Evolutionary conservation across 2,888 invertebrate genomes (phyloP), one percentile per base, ranked within the genome.

Genomic region (Pristionchus mayeri): DNA sequence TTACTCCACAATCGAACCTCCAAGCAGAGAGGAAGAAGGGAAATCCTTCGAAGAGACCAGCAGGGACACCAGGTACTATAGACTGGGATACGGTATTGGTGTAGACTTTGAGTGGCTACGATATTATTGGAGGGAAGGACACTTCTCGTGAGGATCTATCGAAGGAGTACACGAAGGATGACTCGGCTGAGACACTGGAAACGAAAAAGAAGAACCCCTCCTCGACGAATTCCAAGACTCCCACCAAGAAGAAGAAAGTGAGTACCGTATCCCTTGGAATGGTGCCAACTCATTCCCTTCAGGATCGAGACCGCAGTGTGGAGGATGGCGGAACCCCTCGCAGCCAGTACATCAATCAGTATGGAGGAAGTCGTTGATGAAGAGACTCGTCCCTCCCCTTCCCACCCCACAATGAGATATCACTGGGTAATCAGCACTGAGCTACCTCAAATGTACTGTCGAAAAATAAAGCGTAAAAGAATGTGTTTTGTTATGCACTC

Each of bases 71-170:
- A n/a, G n/a, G n/a, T n/a, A n/a, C n/a, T n/a, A n/a, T n/a, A n/a
- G n/a, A n/a, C n/a, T n/a, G n/a, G n/a, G 30, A n/a, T 63, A 30
- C 57, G 57, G 57, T 57, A 57, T 57, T 30, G 21, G 1, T 24
- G 60, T 21, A 21, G 67, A 37, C 11, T n/a, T 7, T 16, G 16
- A 16, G 13, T n/a, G 54, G 21, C 4, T 67, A 24, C 16, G 21
- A 6, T 3, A 27, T 54, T 4, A 54, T n/a, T 54, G 67, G 21
- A 67, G 37, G 37, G 16, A 34, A 37, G 13, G 60, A 60, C 13
- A 60, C 27, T 24, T 67, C 67, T 3, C 37, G 67, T 37, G 67
- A 67, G n/a, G 67, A 67, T 67, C 37, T 67, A 0, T 67, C 67
- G 21, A 67, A 67, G 34, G 67, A 67, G 30, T 9, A 67, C 37